A percentile compares a stretch with the other conserved stretches of the same genome.
Evolutionary conservation across 2,113 vertebrate species (phyloP).

Genomic region (Irena cyanogastra): DNA sequence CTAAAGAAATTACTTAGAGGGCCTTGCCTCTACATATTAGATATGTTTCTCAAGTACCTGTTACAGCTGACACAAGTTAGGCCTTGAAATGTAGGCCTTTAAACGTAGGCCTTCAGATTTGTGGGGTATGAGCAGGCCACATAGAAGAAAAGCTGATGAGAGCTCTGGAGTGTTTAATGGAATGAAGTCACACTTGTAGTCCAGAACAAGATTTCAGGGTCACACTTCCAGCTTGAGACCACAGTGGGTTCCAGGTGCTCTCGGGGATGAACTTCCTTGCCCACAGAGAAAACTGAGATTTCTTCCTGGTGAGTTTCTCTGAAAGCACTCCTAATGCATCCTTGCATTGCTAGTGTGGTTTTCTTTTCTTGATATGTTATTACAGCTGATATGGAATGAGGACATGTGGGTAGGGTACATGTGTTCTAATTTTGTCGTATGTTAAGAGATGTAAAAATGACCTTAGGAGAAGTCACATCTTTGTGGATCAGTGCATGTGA

Average conservation of each 20-base stretch:
- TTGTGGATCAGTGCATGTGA: not conserved
- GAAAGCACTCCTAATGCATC: not conserved
- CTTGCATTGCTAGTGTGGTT: too few relatives aligned
- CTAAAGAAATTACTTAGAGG: not conserved
- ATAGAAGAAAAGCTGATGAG: not conserved
- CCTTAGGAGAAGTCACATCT: not conserved
- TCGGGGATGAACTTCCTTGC: not conserved
- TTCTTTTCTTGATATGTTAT: not conserved
- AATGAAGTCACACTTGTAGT: not conserved
- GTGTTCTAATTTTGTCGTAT: not conserved
- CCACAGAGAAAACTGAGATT: not conserved
- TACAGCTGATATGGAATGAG: not conserved
- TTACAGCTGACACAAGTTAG: not conserved
- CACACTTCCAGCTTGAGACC: not conserved
- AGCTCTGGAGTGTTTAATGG: not conserved
- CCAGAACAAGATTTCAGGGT: not conserved
- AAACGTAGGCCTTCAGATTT: fast-evolving
- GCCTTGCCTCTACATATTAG: not conserved
- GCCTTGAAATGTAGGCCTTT: too few relatives aligned
- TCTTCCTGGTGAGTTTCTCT: not conserved
- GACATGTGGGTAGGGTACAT: too few relatives aligned
- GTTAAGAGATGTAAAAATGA: not conserved
- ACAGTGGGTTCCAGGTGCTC: not conserved
- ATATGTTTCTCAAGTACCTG: not conserved
- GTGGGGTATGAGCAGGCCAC: not conserved